phyloP scores from a whole-genome alignment of 2,888 invertebrate species.

The Monoplex corrugatus region DNA sequence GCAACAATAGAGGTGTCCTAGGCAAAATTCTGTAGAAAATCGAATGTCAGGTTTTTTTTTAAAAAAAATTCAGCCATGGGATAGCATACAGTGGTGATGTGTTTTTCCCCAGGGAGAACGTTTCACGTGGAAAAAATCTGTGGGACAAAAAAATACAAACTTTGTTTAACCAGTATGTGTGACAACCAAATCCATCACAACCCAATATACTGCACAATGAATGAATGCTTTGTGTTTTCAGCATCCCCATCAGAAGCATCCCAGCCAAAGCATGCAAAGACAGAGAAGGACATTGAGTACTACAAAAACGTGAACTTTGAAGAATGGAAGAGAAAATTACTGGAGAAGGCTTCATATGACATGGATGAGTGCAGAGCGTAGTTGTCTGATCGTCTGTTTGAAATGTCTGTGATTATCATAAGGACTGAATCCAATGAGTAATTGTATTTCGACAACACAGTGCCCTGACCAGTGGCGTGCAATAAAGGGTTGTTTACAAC shows the following conservation, averaged over 20 bases:
- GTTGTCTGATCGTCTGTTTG: not conserved
- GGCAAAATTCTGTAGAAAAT: too few species aligned
- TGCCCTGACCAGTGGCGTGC: not conserved
- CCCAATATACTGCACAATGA: too few species aligned
- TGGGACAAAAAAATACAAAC: too few species aligned
- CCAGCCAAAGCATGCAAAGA: constrained; percentile 38
- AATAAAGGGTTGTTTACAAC: not conserved
- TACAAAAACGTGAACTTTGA: constrained; percentile 40
- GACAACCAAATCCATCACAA: too few species aligned
- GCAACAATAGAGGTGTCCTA: too few species aligned
- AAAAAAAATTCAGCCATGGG: too few species aligned
- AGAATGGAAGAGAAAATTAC: constrained; percentile 40
- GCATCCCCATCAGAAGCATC: constrained; percentile 8
- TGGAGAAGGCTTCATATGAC: constrained; percentile 5
- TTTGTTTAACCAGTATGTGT: too few species aligned
- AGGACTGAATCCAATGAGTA: not conserved
- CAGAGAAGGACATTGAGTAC: constrained; percentile 44
- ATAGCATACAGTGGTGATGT: too few species aligned
- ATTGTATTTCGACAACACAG: not conserved
- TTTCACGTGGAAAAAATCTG: too few species aligned
- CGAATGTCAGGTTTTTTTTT: too few species aligned
- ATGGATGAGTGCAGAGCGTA: constrained; percentile 28
- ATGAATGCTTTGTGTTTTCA: not conserved
- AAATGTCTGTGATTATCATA: not conserved
- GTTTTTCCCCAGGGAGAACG: too few species aligned